Evolutionary conservation across 2,888 invertebrate species (phyloP).

Genomic region (Andrena fulva): DNA sequence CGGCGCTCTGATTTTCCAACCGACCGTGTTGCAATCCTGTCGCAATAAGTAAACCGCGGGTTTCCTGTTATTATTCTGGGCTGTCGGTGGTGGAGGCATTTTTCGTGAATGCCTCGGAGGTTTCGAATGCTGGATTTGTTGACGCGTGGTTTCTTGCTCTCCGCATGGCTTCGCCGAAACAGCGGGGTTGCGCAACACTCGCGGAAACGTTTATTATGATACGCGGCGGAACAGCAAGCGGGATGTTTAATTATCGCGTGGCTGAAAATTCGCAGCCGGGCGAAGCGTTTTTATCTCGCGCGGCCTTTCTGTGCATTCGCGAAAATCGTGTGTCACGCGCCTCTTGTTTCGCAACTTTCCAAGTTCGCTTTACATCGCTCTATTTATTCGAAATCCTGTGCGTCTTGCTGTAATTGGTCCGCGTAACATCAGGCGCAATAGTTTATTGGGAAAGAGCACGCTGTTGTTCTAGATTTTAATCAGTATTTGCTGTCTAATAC

Average conservation of each 20-base stretch:
- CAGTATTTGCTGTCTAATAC: neutral
- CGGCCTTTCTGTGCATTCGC: conserved; percentile 3
- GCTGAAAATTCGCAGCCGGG: conserved; percentile 26
- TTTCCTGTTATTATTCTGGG: conserved; percentile 22
- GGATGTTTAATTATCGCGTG: conserved; percentile 44
- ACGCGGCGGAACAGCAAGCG: conserved; percentile 17
- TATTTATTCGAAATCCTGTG: neutral
- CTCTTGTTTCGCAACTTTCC: neutral
- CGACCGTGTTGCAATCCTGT: neutral
- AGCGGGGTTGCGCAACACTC: conserved; percentile 43
- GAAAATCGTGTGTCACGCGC: neutral
- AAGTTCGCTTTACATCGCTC: neutral
- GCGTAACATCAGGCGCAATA: neutral
- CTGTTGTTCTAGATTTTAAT: conserved; percentile 1
- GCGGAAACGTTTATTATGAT: conserved; percentile 48
- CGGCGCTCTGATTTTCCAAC: neutral
- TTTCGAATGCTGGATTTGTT: neutral
- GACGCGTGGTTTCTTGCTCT: conserved; percentile 20
- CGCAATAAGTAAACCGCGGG: neutral
- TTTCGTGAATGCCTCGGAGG: neutral
- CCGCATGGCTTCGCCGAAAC: conserved; percentile 16
- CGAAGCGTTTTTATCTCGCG: conserved; percentile 10
- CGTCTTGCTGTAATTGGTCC: no score
- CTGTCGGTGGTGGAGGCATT: neutral
- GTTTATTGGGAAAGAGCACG: neutral